Conservation (phyloP, 92 coral and sea anemone genomes). For the Porites divaricata region DNA sequence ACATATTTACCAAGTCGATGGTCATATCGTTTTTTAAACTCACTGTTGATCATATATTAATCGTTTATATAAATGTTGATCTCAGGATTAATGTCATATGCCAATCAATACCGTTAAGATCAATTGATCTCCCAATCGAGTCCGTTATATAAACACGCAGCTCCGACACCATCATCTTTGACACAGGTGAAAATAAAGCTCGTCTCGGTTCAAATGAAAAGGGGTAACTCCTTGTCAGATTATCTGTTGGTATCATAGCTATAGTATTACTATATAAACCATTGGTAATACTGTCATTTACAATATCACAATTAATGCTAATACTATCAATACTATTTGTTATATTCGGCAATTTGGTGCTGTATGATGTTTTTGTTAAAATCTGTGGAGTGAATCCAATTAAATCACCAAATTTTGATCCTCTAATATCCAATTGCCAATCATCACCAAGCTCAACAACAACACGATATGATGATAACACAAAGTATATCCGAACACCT, state of each 20-base stretch:
- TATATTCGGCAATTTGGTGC: background rate
- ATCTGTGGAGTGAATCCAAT: no score
- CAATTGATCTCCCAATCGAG: no score
- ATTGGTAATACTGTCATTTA: background rate
- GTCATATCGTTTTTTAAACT: constrained; percentile 32
- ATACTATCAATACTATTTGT: background rate
- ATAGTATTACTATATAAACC: background rate
- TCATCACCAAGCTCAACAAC: no score
- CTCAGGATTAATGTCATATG: background rate
- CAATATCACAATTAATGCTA: background rate
- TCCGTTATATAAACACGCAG: no score
- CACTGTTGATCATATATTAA: background rate
- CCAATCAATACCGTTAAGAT: background rate
- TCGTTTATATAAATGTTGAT: background rate
- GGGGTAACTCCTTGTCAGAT: background rate
- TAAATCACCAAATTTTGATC: no score
- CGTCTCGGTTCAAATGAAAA: background rate
- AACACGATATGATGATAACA: no score
- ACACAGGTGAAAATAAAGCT: no score
- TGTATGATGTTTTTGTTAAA: background rate
- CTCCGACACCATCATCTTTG: no score
- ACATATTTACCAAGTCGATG: constrained; percentile 39
- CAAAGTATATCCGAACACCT: no score
- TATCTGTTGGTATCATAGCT: background rate
- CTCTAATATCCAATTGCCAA: no score